Evolutionary conservation across 2,797 vertebrate species (phyloP).

Genomic region (Urosaurus nigricauda): DNA sequence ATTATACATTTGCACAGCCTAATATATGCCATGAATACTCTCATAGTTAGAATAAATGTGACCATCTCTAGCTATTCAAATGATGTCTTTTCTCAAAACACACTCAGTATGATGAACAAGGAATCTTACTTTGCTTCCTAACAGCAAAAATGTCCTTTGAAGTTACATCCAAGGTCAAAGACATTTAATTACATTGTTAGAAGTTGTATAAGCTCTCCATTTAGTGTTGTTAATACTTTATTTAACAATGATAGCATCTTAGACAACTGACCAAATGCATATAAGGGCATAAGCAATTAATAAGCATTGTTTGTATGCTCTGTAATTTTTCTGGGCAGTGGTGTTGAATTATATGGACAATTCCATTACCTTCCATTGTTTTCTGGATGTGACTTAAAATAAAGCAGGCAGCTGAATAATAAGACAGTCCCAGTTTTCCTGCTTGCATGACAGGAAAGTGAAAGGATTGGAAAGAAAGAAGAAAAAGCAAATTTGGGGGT

Average conservation of each 20-base stretch:
- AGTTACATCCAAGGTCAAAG: constrained; percentile 5
- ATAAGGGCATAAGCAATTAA: not conserved
- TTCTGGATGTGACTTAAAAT: not conserved
- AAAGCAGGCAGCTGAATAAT: no score
- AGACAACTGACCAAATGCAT: not conserved
- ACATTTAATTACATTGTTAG: constrained; percentile 6
- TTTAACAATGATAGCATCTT: constrained; percentile 13
- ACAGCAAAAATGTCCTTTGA: not conserved
- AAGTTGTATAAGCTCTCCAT: not conserved
- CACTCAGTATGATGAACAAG: not conserved
- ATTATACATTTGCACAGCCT: not conserved
- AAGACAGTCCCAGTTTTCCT: no score
- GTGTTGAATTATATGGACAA: not conserved
- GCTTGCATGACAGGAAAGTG: no score
- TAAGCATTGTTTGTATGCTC: not conserved
- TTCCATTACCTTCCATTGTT: not conserved
- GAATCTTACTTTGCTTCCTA: not conserved
- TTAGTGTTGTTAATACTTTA: not conserved
- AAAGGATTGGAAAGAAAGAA: no score
- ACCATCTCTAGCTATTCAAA: constrained; percentile 6
- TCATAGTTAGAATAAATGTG: not conserved
- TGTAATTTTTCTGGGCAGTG: not conserved
- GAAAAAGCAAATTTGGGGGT: no score
- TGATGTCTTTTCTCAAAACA: not conserved
- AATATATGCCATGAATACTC: not conserved